Evolutionary conservation across 2,113 vertebrate species (phyloP).

Genomic region (Pomatostomus ruficeps): DNA sequence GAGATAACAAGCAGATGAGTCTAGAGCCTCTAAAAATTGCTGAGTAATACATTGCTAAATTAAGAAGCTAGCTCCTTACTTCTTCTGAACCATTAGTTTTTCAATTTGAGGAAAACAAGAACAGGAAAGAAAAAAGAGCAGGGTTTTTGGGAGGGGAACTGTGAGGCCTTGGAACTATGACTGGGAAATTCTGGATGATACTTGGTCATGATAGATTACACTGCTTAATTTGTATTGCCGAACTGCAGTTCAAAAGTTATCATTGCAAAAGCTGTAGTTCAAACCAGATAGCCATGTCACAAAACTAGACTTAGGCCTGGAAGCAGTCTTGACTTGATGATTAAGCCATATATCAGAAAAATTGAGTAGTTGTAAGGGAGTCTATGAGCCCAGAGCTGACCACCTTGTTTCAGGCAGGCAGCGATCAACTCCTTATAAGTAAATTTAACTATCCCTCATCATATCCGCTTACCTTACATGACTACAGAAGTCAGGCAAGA

Average conservation of each 20-base stretch:
- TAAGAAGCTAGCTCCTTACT: background rate
- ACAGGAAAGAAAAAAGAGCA: background rate
- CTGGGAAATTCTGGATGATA: background rate
- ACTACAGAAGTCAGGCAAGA: background rate
- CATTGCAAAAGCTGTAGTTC: background rate
- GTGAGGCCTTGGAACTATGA: background rate
- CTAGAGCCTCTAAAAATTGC: background rate
- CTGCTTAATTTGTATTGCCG: background rate
- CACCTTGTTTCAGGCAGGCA: background rate
- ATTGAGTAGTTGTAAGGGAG: background rate
- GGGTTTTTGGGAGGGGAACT: background rate
- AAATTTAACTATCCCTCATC: background rate
- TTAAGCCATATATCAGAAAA: background rate
- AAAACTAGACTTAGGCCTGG: background rate
- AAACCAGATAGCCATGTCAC: background rate
- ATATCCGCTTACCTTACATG: background rate
- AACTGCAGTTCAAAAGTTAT: background rate
- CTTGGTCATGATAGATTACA: background rate
- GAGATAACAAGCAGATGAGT: background rate
- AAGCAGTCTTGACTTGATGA: background rate
- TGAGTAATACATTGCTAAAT: background rate
- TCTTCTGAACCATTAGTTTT: background rate
- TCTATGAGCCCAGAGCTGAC: background rate
- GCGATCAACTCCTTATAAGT: background rate
- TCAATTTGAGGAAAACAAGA: background rate